phyloP scores from a whole-genome alignment of 2,797 vertebrate species.

The Cossypha dichroa region DNA sequence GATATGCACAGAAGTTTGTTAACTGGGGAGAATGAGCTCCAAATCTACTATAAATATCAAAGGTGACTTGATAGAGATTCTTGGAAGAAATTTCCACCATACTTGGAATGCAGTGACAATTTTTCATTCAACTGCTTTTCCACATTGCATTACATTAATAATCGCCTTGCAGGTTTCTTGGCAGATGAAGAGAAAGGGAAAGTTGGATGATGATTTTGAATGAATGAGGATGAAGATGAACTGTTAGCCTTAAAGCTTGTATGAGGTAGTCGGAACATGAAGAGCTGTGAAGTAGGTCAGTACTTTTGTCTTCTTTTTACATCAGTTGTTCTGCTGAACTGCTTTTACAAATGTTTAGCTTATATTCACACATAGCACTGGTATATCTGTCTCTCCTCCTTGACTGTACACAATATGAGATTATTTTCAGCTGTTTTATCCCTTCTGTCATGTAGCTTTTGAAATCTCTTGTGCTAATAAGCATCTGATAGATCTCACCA shows the following conservation, averaged over 20 bases:
- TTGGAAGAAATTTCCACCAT: constrained; percentile 49
- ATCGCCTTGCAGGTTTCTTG: constrained; percentile 59
- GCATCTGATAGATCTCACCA: constrained; percentile 68
- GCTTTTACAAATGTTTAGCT: constrained; percentile 44
- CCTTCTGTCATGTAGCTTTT: constrained; percentile 51
- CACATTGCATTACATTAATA: constrained; percentile 48
- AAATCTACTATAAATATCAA: constrained; percentile 58
- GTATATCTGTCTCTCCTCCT: not conserved
- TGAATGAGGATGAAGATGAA: constrained; percentile 54
- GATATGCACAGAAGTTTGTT: constrained; percentile 48
- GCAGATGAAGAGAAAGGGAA: constrained; percentile 48
- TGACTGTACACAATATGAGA: not conserved
- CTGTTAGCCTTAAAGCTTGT: constrained; percentile 55
- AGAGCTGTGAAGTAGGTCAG: constrained; percentile 54
- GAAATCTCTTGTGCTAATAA: constrained; percentile 34
- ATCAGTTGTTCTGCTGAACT: constrained; percentile 10
- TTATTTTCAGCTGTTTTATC: constrained; percentile 44
- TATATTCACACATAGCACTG: not conserved
- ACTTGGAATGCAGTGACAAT: constrained; percentile 31
- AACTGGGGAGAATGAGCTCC: constrained; percentile 39
- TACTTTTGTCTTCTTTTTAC: constrained; percentile 54
- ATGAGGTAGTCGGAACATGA: constrained; percentile 23
- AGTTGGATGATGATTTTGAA: constrained; percentile 56
- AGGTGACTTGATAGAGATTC: constrained; percentile 40
- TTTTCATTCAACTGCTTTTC: constrained; percentile 50